Percentiles rank a stretch among this genome's conserved stretches.
phyloP scores from a whole-genome alignment of 2,888 invertebrate genomes.

The Agriopis leucophaearia region DNA sequence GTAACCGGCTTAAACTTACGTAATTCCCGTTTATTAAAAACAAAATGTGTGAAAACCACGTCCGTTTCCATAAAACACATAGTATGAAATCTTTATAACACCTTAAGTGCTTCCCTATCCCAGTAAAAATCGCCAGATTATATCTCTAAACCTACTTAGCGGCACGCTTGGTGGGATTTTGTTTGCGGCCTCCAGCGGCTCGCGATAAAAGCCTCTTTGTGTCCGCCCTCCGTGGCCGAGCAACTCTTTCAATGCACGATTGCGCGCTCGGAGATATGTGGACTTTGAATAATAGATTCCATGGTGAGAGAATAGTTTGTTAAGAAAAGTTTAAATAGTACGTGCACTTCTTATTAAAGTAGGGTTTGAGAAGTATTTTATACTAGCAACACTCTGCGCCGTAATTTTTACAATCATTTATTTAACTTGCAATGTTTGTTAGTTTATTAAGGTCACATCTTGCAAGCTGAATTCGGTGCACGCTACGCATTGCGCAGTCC shows the following conservation, averaged over 20 bases:
- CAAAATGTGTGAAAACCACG: no score
- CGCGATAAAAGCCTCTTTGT: constrained; percentile 81
- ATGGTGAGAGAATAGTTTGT: constrained; percentile 22
- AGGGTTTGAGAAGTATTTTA: no score
- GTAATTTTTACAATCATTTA: neutral
- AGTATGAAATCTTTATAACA: neutral
- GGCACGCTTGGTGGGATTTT: constrained; percentile 70
- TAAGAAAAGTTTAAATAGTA: constrained; percentile 1
- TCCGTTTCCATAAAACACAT: no score
- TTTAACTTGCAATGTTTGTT: no score
- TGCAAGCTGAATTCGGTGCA: no score
- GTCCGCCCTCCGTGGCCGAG: constrained; percentile 58
- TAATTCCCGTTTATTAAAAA: no score
- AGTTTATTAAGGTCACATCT: no score
- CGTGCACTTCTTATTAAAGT: neutral
- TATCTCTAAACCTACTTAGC: constrained; percentile 68
- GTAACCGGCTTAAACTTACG: no score
- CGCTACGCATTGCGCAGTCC: no score
- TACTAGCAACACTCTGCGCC: neutral
- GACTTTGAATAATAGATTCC: constrained; percentile 45
- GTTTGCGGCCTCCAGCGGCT: constrained; percentile 65
- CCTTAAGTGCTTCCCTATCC: constrained; percentile 7
- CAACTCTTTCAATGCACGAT: constrained; percentile 74
- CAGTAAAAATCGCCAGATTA: constrained; percentile 57
- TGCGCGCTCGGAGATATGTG: constrained; percentile 53